Evolutionary conservation across 2,113 vertebrate genomes (phyloP).

Genomic region (Monarcha castaneiventris): DNA sequence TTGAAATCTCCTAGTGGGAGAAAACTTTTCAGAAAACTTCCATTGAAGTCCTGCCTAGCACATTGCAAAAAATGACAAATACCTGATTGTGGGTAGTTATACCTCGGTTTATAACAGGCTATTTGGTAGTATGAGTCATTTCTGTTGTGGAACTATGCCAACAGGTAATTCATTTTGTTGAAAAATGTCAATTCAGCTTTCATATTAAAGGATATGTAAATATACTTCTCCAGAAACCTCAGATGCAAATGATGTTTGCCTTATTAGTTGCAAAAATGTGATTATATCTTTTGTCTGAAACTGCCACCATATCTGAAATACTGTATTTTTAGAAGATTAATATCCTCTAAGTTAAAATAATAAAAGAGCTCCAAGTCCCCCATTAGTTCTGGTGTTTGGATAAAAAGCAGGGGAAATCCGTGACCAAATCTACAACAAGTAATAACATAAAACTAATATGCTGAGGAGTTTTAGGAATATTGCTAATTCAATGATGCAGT

Average conservation of each 20-base stretch:
- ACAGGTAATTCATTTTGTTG: background rate
- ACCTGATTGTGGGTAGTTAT: background rate
- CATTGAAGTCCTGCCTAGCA: background rate
- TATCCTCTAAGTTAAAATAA: background rate
- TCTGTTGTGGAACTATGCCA: background rate
- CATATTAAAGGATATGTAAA: background rate
- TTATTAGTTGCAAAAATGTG: conserved; percentile 10
- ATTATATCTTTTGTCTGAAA: background rate
- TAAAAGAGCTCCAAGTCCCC: background rate
- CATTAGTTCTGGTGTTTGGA: background rate
- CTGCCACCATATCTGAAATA: background rate
- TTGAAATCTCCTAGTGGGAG: background rate
- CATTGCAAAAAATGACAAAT: background rate
- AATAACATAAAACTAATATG: background rate
- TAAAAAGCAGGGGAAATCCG: background rate
- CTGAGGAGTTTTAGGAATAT: background rate
- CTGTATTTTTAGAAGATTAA: background rate
- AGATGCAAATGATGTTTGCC: background rate
- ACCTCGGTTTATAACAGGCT: background rate
- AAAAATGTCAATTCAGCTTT: background rate
- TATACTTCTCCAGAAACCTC: background rate
- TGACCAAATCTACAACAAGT: background rate
- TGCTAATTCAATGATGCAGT: background rate
- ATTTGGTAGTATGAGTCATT: background rate
- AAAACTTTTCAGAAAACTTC: background rate